Base-by-base conservation (phyloP, 1,140 invertebrate genomes). In the Monomorium pharaonis region DNA sequence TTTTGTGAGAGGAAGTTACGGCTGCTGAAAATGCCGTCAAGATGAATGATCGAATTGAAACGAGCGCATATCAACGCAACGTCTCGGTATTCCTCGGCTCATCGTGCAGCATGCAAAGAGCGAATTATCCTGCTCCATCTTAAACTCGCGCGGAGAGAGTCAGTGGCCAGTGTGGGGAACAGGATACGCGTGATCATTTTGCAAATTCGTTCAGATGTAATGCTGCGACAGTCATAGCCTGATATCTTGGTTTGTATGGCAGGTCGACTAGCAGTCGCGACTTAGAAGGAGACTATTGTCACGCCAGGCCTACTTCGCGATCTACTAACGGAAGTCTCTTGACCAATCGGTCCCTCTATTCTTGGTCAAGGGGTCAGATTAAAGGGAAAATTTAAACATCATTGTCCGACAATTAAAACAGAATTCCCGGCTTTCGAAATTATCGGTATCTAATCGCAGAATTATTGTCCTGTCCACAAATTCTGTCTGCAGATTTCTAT, bases 101-200 rank as follows among this genome's bases (percentile, higher is more conserved):
- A 44, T 81, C 37, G 78, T 30, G 67, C 78, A 44, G 78, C 78
- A 72, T 58, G 67, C 27, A 47, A 83, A 74, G 51, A 69, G 78
- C 78, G 33, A 81, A 83, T 83, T 72, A 74, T 44, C 56, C 63
- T 76, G 86, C 33, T 90, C 89, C 91, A 90, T 90, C 89, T 90
- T 89, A 87, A 88, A 93, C 65, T 58, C 51, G n/a, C 51, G n/a
- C 14, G 78, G 18, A 90, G 91, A 88, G 84, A 89, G 69, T 86
- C 67, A 74, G 51, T 21, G 65, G 75, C 37, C 58, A 58, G 77
- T 60, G 18, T 44, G 21, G 37, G 76, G 60, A 78, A 92, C 94
- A 93, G 93, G 93, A 94, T 93, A 93, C 93, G 89, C 94, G 94
- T 95, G 94, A 94, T 93, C 88, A 92, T 94, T 93, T 92, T 94